phyloP scores from a whole-genome alignment of 2,888 invertebrate genomes.

The Eugnorisma glareosa region DNA sequence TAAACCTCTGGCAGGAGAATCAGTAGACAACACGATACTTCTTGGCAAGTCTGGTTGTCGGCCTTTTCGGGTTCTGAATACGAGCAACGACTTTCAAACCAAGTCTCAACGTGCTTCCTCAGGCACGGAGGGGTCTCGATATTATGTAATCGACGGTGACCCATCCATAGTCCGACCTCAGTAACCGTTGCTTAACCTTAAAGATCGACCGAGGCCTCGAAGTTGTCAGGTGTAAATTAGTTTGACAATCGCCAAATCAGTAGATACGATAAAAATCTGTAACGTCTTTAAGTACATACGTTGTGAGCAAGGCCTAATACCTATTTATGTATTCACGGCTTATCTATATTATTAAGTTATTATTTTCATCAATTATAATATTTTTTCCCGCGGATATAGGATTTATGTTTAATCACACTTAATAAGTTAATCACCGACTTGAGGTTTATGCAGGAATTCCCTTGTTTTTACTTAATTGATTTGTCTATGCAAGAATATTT shows the following conservation, averaged over 20 bases:
- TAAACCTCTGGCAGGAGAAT: too few relatives aligned
- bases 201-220: neutral
- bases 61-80: too few relatives aligned
- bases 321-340: slow-evolving; percentile 1
- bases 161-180: neutral
- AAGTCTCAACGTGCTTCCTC: too few relatives aligned
- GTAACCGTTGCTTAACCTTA: neutral
- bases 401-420: slow-evolving; percentile 56
- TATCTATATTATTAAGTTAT: slow-evolving; percentile 49
- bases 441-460: slow-evolving; percentile 29
- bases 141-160: neutral
- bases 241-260: neutral
- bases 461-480: slow-evolving; percentile 38
- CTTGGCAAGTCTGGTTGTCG: too few relatives aligned
- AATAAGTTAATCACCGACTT: slow-evolving; percentile 50
- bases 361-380: slow-evolving; percentile 61
- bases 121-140: too few relatives aligned
- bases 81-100: too few relatives aligned
- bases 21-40: too few relatives aligned
- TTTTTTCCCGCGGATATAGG: slow-evolving; percentile 55
- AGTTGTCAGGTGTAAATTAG: neutral
- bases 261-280: neutral
- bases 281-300: neutral
- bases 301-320: slow-evolving; percentile 27
- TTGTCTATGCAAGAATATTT: neutral